Conservation (phyloP, 2,888 invertebrate genomes). For the Gastracanthus pulcherrimus region DNA sequence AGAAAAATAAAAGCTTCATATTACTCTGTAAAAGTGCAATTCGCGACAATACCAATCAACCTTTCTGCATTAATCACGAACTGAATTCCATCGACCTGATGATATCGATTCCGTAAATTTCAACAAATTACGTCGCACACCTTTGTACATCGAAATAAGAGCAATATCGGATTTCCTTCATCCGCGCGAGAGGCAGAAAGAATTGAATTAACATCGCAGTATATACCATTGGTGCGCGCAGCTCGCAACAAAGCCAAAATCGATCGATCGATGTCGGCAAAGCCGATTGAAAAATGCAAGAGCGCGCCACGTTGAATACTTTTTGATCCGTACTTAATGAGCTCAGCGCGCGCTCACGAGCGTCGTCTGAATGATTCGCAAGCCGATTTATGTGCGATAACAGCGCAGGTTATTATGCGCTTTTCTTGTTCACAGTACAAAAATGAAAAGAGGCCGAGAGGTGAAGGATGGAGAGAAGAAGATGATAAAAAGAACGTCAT, state of each 20-base stretch:
- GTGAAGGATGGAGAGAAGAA: too few relatives aligned
- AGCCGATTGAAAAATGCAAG: slow-evolving; percentile 36
- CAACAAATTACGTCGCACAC: not conserved
- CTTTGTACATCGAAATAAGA: slow-evolving; percentile 2
- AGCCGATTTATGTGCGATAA: not conserved
- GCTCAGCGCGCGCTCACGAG: not conserved
- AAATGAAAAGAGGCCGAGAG: too few relatives aligned
- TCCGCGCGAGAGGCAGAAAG: not conserved
- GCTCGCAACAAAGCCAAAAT: slow-evolving; percentile 13
- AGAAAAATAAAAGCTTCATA: not conserved
- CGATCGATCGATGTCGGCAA: slow-evolving; percentile 20
- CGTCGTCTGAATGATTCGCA: not conserved
- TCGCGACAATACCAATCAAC: not conserved
- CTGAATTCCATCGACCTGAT: not conserved
- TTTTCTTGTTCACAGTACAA: too few relatives aligned
- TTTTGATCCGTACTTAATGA: slow-evolving; percentile 51
- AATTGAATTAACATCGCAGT: slow-evolving; percentile 29
- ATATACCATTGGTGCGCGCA: not conserved
- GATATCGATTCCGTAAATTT: not conserved
- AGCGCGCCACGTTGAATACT: not conserved
- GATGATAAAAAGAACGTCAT: too few relatives aligned
- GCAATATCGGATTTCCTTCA: slow-evolving; percentile 18
- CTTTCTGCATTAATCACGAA: not conserved
- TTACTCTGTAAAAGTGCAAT: too few relatives aligned
- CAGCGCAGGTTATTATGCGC: slow-evolving; percentile 14